Base-by-base conservation (phyloP, 2,113 vertebrate species). In the Marcusenius ussheri region DNA sequence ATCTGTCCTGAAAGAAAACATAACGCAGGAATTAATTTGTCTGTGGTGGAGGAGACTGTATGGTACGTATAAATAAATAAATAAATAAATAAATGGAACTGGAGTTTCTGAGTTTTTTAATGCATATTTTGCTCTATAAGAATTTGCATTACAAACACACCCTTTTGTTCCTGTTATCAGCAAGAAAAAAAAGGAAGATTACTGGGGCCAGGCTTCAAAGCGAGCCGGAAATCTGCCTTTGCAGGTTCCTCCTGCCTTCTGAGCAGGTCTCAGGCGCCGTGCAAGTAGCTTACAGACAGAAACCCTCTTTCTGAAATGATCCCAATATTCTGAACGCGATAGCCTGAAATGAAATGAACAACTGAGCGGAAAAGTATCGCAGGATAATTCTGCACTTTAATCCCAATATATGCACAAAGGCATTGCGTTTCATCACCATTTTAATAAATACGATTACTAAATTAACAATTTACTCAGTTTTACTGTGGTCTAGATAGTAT, bases 211-310 rank as follows among this genome's bases (percentile, higher is more conserved):
- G 58, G 46, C 62, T 74, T 90, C 89, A 58, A 66, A 66, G 51
- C 56, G 13, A 90, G 89, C 83, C n/a, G 15, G 1, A 85, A 85
- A 85, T 90, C 46, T 50, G 66, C 24, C 88, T 90, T 86, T 62
- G 51, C 13, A 31, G 89, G 80, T 58, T 66, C 50, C 50, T 53
- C 42, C 53, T 66, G 89, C 58, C 58, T 87, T 87, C 46, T n/a
- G 50, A 74, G 53, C 10, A 83, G 83, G 85, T 77, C 58, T 88
- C 58, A 90, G 45, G 50, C 21, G 5, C 45, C 1, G 74, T 24
- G 17, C 58, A 88, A 88, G 62, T 77, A 62, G 89, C 85, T 90
- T 90, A 74, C 42, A 88, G 46, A 88, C n/a, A 77, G 62, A 80
- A 88, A 46, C 46, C 42, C n/a, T 35, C 39, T 45, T 77, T 90